Conservation (phyloP, 2,888 invertebrate genomes). For the Nemotelus pantherinus region DNA sequence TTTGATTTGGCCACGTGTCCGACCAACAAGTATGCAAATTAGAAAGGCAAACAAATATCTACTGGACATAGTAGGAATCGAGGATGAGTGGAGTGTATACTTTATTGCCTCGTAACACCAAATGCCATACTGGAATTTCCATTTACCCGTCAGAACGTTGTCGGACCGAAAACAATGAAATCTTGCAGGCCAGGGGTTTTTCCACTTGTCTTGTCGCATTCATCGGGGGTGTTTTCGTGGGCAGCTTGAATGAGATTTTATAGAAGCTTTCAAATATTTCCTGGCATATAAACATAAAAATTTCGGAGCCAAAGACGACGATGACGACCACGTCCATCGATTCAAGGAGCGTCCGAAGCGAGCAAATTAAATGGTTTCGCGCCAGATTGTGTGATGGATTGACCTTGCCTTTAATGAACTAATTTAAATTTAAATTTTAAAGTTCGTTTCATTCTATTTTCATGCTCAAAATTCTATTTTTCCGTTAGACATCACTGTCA, state of each 20-base stretch:
- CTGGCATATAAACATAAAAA: conserved; percentile 6
- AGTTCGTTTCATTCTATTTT: conserved; percentile 12
- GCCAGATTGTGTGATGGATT: background rate
- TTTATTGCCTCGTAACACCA: background rate
- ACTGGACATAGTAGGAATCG: background rate
- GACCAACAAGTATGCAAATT: conserved; percentile 41
- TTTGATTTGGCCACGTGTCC: conserved; percentile 10
- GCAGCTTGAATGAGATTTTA: background rate
- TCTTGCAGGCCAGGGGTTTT: conserved; percentile 4
- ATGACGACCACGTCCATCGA: background rate
- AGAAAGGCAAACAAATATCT: conserved; percentile 32
- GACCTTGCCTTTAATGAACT: conserved; percentile 11
- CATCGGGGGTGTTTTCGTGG: background rate
- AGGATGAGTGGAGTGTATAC: background rate
- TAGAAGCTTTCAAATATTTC: conserved; percentile 1
- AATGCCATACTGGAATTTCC: conserved; percentile 5
- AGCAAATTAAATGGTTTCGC: conserved; percentile 9
- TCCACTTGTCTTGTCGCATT: conserved; percentile 9
- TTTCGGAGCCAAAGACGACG: background rate
- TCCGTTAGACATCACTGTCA: background rate
- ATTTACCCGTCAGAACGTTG: background rate
- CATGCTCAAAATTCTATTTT: background rate
- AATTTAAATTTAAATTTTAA: conserved; percentile 22
- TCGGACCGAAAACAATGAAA: conserved; percentile 8
- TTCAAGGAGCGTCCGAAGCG: background rate